A percentile compares a stretch with the other conserved stretches of the same genome.
These are phyloP conservation scores for Saccostrea cuccullata DNA, from an alignment of 1,140 invertebrate species.

Conservation along the genomic window DNA sequence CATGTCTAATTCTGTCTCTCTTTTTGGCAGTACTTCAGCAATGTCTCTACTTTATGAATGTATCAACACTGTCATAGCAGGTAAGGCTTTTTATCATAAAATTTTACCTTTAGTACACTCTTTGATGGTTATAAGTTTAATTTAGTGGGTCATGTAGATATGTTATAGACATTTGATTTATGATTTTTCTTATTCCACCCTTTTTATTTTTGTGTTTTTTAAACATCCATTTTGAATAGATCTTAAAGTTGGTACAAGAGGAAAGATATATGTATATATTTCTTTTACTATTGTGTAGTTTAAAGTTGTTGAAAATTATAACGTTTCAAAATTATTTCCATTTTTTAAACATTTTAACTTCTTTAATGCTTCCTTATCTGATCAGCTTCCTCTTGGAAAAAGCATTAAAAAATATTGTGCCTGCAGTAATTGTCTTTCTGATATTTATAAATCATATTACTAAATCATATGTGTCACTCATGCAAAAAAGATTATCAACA, in stretches of 20 bases:
- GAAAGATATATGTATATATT: not conserved
- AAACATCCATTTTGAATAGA: not conserved
- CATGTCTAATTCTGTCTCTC: not conserved
- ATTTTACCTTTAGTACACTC: no score
- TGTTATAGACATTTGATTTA: not conserved
- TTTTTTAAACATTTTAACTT: not conserved
- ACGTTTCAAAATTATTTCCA: not conserved
- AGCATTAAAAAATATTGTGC: conserved; percentile 24
- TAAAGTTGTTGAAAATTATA: not conserved
- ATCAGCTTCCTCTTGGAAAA: conserved; percentile 11
- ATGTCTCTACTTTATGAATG: conserved; percentile 99
- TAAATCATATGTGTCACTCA: not conserved
- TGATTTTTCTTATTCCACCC: not conserved
- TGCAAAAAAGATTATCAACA: not conserved
- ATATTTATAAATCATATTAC: not conserved
- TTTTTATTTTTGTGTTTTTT: not conserved
- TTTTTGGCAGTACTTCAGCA: conserved; percentile 93
- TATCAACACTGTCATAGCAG: conserved; percentile 99
- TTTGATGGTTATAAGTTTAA: not conserved
- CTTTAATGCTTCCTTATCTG: not conserved
- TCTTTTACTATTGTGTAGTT: not conserved
- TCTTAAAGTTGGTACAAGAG: not conserved
- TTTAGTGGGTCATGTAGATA: not conserved
- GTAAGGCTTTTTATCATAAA: conserved; percentile 74
- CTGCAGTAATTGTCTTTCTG: conserved; percentile 15